phyloP scores from a whole-genome alignment of 2,113 vertebrate genomes.

The Xiphophorus couchianus region DNA sequence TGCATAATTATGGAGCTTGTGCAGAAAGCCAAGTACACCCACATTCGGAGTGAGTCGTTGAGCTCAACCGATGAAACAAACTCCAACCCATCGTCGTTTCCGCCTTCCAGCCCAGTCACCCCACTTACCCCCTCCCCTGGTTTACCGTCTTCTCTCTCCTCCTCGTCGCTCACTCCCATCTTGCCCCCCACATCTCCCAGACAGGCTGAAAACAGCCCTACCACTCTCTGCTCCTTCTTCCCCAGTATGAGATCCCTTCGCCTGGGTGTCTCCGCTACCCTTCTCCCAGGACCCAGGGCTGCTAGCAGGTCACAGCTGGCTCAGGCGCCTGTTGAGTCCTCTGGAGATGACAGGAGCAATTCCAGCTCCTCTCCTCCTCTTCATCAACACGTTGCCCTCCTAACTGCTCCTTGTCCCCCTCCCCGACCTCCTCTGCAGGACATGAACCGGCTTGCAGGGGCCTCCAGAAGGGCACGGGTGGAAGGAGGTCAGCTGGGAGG shows the following conservation, averaged over 20 bases:
- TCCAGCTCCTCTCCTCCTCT: slow-evolving; percentile 66
- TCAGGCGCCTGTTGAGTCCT: slow-evolving; percentile 55
- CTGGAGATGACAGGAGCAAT: slow-evolving; percentile 61
- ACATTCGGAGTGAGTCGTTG: slow-evolving; percentile 91
- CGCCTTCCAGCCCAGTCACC: slow-evolving; percentile 78
- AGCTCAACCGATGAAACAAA: slow-evolving; percentile 84
- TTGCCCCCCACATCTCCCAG: slow-evolving; percentile 80
- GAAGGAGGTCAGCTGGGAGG: slow-evolving; percentile 97
- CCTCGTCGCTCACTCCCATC: slow-evolving; percentile 86
- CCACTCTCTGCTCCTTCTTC: slow-evolving; percentile 96
- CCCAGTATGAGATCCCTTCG: slow-evolving; percentile 92
- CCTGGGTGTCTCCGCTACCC: slow-evolving; percentile 86
- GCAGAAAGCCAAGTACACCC: slow-evolving; percentile 94
- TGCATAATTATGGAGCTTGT: slow-evolving; percentile 88
- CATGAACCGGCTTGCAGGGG: slow-evolving; percentile 98
- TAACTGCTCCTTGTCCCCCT: slow-evolving; percentile 81
- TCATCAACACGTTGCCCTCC: slow-evolving; percentile 51
- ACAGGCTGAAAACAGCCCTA: slow-evolving; percentile 86
- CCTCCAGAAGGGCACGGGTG: slow-evolving; percentile 91
- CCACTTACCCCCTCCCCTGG: slow-evolving; percentile 75
- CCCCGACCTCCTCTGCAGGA: slow-evolving; percentile 90
- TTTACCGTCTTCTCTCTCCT: slow-evolving; percentile 84
- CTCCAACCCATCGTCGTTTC: slow-evolving; percentile 76
- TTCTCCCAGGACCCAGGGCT: slow-evolving; percentile 82
- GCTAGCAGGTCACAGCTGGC: slow-evolving; percentile 57